Base-by-base conservation (phyloP, 2,113 vertebrate genomes). In the Rhinolophus sinicus region DNA sequence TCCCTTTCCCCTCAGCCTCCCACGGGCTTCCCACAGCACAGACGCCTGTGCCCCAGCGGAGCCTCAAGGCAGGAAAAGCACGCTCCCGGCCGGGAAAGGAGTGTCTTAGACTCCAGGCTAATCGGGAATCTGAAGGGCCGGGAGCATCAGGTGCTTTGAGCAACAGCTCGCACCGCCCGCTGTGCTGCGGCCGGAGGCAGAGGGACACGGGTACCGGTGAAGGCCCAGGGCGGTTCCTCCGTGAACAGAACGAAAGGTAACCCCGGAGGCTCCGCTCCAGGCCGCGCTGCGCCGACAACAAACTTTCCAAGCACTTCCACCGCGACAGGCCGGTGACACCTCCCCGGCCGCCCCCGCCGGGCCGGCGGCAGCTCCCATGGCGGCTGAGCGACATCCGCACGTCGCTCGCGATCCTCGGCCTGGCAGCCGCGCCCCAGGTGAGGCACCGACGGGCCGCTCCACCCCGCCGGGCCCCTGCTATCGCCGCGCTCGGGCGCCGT, bases 381-480 rank as follows among this genome's bases (percentile, higher is more conserved):
- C 13, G 28, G 70, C 54, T 82, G 7, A 84, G 67, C 15, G 10
- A 24, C 35, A 84, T 15, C 89, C 84, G n/a, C 73, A 26, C 24
- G 16, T 76, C 50, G 70, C 96, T 90, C 96, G 94, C 47, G 83
- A 44, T 85, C 92, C 65, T 40, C 12, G 4, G 62, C 50, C 80
- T 47, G 12, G 88, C 85, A 89, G 67, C 40, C 93, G 92, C 93
- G 95, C 96, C 58, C 67, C 96, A 97, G 75, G 91, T 94, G 91
- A 94, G 97, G 87, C 89, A 81, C 77, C 95, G 78, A 97, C 97
- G 97, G 98, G 98, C 98, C 98, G 98, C 80, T 62, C 64, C 58
- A 54, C 89, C 83, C 77, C 60, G 69, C 97, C 64, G 72, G 64
- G 50, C 54, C 58, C 76, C 38, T 1, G 40, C 52, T 97, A 98